Evolutionary conservation across 1,140 invertebrate genomes (phyloP).

Genomic region (Diabrotica undecimpunctata): DNA sequence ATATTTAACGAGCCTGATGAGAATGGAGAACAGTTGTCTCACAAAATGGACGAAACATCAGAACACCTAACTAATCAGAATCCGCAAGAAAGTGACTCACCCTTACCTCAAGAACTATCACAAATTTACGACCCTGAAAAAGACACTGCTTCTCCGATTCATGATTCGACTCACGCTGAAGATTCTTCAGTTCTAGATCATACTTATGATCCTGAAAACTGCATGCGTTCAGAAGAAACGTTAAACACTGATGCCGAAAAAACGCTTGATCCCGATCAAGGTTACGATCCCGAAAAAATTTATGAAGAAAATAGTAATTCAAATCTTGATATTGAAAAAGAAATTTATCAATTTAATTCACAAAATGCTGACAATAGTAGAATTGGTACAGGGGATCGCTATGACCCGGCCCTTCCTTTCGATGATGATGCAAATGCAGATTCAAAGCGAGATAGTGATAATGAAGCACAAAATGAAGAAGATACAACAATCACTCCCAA

Average conservation of each 20-base stretch:
- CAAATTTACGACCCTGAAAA: conserved; percentile 18
- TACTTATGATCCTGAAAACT: neutral
- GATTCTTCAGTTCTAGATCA: conserved; percentile 7
- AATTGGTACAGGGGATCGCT: neutral
- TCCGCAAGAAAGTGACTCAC: neutral
- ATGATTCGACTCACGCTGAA: neutral
- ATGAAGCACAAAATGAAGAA: too few species aligned
- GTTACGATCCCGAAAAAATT: conserved; percentile 13
- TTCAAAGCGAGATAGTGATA: neutral
- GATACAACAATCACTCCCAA: too few species aligned
- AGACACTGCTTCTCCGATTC: neutral
- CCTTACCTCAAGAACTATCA: neutral
- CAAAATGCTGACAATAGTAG: neutral
- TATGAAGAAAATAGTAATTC: neutral
- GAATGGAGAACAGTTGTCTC: neutral
- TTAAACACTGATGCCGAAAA: conserved; percentile 16
- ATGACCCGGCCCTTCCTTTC: neutral
- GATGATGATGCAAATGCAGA: conserved; percentile 1
- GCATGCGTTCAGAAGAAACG: neutral
- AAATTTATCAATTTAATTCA: neutral
- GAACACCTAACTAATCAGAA: neutral
- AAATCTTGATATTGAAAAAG: neutral
- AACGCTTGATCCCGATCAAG: neutral
- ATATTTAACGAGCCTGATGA: conserved; percentile 8
- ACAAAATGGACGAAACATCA: neutral